Evolutionary conservation across 1,140 invertebrate genomes (phyloP).

Genomic region (Drosophila repleta): DNA sequence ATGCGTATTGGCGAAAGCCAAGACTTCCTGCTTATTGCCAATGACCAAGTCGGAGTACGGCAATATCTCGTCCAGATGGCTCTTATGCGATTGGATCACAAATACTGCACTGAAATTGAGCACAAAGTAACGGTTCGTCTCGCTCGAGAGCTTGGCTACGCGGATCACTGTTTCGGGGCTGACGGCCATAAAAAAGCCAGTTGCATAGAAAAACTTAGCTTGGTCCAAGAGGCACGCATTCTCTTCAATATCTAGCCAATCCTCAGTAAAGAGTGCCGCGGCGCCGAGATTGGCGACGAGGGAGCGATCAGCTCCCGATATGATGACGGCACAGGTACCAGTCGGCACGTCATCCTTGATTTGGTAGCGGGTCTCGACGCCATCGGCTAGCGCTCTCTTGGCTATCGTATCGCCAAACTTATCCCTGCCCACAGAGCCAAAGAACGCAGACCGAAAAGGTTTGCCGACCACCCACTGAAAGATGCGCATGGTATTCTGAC

Average conservation of each 20-base stretch:
- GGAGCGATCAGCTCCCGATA: constrained; percentile 78
- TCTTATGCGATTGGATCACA: constrained; percentile 47
- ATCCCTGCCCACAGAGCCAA: constrained; percentile 97
- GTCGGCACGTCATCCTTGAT: constrained; percentile 90
- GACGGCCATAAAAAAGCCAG: constrained; percentile 67
- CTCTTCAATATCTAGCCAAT: constrained; percentile 54
- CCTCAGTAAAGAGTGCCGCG: constrained; percentile 45
- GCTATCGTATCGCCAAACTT: constrained; percentile 94
- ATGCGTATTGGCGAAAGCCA: constrained; percentile 37
- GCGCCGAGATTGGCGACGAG: constrained; percentile 67
- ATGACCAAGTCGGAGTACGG: constrained; percentile 55
- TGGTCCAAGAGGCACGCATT: constrained; percentile 47
- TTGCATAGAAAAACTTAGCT: constrained; percentile 50
- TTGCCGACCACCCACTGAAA: constrained; percentile 96
- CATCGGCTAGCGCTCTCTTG: constrained; percentile 90
- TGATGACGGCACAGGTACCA: constrained; percentile 94
- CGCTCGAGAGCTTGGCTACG: constrained; percentile 21
- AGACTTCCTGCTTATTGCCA: constrained; percentile 59
- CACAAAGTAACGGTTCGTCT: constrained; percentile 33
- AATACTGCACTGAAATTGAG: constrained; percentile 68
- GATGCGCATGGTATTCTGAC: constrained; percentile 95
- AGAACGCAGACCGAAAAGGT: constrained; percentile 92
- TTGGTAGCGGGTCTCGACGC: constrained; percentile 94
- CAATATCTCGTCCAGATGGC: constrained; percentile 26
- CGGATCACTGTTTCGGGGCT: constrained; percentile 21